phyloP scores from a whole-genome alignment of 2,113 vertebrate species.

The Aplodontia rufa region DNA sequence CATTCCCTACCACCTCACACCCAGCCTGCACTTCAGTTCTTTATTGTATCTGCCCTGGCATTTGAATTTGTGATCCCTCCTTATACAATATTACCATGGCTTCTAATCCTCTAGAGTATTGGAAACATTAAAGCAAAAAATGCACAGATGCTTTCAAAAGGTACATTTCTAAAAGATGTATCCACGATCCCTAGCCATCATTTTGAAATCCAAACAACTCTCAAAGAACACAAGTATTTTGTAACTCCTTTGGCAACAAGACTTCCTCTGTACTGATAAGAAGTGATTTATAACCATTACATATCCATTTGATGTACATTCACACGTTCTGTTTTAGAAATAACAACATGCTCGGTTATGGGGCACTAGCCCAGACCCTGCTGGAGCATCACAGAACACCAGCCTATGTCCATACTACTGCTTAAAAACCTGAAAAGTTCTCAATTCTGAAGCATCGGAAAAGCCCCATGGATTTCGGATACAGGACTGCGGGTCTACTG shows the following conservation, averaged over 20 bases:
- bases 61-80: neutral
- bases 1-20: neutral
- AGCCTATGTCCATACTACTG: neutral
- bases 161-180: neutral
- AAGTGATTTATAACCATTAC: neutral
- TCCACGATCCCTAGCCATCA: neutral
- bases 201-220: neutral
- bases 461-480: neutral
- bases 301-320: neutral
- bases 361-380: neutral
- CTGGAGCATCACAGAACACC: neutral
- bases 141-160: neutral
- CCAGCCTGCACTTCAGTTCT: neutral
- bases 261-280: neutral
- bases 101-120: neutral
- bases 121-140: neutral
- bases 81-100: neutral
- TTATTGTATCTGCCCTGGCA: neutral
- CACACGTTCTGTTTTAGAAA: neutral
- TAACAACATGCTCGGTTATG: neutral
- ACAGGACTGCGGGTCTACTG: neutral
- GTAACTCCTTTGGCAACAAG: neutral
- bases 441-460: slow-evolving; percentile 11
- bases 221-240: neutral
- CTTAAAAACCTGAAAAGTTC: neutral